A percentile compares a stretch with the other conserved stretches of the same genome.
These are phyloP conservation scores for Pseudopipra pipra DNA, from an alignment of 2,113 vertebrate genomes.

Conservation along the genomic window DNA sequence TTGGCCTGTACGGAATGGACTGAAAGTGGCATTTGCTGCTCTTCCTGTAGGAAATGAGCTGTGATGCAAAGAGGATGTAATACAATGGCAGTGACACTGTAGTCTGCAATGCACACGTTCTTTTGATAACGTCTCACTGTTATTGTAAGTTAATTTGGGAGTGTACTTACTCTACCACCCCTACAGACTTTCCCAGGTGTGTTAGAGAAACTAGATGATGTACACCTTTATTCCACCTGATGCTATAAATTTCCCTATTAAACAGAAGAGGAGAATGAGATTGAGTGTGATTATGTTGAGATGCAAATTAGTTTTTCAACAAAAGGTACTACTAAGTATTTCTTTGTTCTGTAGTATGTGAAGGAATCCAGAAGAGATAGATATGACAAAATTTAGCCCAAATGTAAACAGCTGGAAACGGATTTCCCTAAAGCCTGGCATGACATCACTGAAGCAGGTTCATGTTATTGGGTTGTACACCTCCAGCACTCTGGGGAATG, in stretches of 20 bases:
- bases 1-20: neutral
- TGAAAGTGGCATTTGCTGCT: rapidly evolving
- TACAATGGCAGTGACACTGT: rapidly evolving
- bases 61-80: neutral
- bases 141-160: neutral
- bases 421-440: neutral
- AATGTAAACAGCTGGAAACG: neutral
- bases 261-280: neutral
- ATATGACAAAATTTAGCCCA: neutral
- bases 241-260: neutral
- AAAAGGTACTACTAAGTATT: neutral
- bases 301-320: neutral
- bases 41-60: neutral
- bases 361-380: neutral
- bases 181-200: neutral
- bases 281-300: neutral
- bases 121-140: neutral
- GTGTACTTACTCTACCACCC: neutral
- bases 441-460: neutral
- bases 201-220: neutral
- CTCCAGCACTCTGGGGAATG: neutral
- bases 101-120: neutral
- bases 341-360: neutral
- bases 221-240: neutral
- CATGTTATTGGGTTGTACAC: neutral